These are phyloP conservation scores for Xerus inauris DNA, from an alignment of 2,113 vertebrate species.

Conservation along the genomic window DNA sequence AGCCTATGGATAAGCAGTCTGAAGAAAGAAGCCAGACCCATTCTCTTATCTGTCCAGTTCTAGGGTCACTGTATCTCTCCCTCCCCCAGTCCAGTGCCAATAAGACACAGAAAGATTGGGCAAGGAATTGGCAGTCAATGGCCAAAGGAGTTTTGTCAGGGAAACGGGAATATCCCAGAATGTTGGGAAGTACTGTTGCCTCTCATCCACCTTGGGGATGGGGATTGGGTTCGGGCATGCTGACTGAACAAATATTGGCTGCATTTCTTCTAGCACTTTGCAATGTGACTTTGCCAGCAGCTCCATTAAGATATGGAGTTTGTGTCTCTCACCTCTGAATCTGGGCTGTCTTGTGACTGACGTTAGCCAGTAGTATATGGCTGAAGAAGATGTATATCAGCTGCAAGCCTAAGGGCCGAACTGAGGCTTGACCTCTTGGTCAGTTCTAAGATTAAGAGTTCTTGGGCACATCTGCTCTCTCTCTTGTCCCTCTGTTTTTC, in stretches of 20 bases:
- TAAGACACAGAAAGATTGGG: background rate
- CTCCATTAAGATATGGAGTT: background rate
- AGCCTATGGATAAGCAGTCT: conserved; percentile 41
- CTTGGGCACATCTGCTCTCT: background rate
- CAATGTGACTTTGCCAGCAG: background rate
- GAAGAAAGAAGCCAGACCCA: background rate
- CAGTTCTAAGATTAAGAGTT: background rate
- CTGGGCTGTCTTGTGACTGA: conserved; percentile 6
- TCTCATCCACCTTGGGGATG: background rate
- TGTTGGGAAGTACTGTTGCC: background rate
- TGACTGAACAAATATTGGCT: background rate
- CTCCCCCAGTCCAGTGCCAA: background rate
- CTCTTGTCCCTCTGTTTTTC: background rate
- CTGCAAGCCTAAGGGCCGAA: background rate
- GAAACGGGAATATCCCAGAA: background rate
- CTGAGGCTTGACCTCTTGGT: background rate
- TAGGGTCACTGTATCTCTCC: background rate
- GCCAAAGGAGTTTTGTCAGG: background rate
- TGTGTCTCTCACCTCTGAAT: background rate
- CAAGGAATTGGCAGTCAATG: background rate
- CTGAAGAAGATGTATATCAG: background rate
- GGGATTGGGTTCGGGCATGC: background rate
- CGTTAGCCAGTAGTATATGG: background rate
- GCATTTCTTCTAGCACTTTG: background rate
- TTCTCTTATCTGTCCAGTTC: background rate